These are phyloP conservation scores for Brachyrhaphis roseni DNA, from an alignment of 2,797 vertebrate species.

Conservation along the genomic window DNA sequence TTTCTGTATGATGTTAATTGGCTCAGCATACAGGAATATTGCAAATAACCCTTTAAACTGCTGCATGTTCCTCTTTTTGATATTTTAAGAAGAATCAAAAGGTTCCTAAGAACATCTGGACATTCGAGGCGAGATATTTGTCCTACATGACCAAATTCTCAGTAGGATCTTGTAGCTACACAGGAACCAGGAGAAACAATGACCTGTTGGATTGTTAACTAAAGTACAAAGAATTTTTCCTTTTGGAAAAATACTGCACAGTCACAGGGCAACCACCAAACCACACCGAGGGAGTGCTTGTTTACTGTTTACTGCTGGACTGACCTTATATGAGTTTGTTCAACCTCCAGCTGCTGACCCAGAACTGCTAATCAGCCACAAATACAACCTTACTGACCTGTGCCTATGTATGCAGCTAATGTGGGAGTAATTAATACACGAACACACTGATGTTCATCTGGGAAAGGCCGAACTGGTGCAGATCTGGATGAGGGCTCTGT, in stretches of 20 bases:
- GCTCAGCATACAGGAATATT: neutral
- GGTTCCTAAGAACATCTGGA: neutral
- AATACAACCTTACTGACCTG: neutral
- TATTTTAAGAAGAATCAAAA: too few species aligned
- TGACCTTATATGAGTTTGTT: neutral
- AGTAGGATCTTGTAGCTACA: conserved; percentile 7
- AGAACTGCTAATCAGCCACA: conserved; percentile 12
- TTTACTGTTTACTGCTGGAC: conserved; percentile 11
- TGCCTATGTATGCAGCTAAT: neutral
- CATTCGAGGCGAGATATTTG: neutral
- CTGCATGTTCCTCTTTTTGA: neutral
- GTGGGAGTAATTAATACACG: conserved; percentile 33
- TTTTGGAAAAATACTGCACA: conserved; percentile 13
- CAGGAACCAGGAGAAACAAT: conserved; percentile 21
- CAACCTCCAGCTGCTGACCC: conserved; percentile 2
- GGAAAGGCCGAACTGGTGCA: conserved; percentile 3
- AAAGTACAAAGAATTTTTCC: conserved; percentile 9
- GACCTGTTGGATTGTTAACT: conserved; percentile 26
- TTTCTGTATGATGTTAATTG: neutral
- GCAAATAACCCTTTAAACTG: neutral
- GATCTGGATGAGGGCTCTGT: conserved; percentile 20
- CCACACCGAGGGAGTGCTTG: conserved; percentile 1
- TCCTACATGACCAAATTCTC: conserved; percentile 14
- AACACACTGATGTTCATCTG: neutral
- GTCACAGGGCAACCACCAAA: conserved; percentile 13